Percentiles rank a stretch among this genome's conserved stretches.
Evolutionary conservation across 2,113 vertebrate genomes (phyloP).

Genomic region (Psittacula cyanocephala): DNA sequence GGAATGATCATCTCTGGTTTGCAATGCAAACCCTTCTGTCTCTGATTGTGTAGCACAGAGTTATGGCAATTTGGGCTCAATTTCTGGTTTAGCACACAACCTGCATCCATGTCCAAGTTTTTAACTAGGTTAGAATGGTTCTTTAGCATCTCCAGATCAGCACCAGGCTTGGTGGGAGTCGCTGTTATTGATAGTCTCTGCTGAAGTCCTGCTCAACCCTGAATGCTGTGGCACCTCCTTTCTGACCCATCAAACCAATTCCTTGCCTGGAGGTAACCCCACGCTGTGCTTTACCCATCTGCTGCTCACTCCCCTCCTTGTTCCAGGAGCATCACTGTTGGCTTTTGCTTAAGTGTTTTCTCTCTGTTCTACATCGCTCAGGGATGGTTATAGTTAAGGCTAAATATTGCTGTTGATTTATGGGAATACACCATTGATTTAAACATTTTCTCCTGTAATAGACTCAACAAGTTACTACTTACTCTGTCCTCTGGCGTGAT

Average conservation of each 20-base stretch:
- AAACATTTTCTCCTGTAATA: slow-evolving; percentile 51
- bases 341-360: not conserved
- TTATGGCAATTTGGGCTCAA: not conserved
- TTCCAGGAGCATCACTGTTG: not conserved
- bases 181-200: not conserved
- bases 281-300: not conserved
- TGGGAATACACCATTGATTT: not conserved
- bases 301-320: not conserved
- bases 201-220: not conserved
- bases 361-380: not conserved
- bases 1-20: not conserved
- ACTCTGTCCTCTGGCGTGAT: not conserved
- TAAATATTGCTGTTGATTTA: slow-evolving; percentile 44
- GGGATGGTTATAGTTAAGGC: slow-evolving; percentile 36
- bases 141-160: not conserved
- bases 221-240: not conserved
- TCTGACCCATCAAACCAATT: not conserved
- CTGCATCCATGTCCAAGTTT: not conserved
- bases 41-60: not conserved
- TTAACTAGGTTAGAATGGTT: not conserved
- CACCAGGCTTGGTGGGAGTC: not conserved
- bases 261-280: not conserved
- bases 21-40: not conserved
- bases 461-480: slow-evolving; percentile 59
- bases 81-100: not conserved